phyloP scores from a whole-genome alignment of 1,140 invertebrate genomes.

The Ctenoplectra terminalis region DNA sequence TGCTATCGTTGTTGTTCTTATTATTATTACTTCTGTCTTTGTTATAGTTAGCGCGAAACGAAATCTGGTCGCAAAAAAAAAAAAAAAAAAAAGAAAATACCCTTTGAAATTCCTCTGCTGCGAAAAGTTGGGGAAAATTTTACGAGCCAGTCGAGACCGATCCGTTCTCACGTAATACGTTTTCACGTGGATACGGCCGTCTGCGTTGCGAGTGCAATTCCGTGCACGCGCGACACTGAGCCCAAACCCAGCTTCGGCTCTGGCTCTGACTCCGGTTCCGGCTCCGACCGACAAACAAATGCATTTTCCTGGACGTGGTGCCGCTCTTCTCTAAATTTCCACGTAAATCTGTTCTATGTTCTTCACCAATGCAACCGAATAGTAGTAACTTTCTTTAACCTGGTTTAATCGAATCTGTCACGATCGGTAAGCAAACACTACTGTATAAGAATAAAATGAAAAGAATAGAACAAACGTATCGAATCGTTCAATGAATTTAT shows the following conservation, averaged over 20 bases:
- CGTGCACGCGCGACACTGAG: conserved; percentile 6
- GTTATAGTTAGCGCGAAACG: background rate
- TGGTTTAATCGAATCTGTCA: too few relatives aligned
- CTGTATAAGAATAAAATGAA: background rate
- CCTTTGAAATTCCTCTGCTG: background rate
- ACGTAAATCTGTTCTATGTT: background rate
- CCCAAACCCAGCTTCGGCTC: too few relatives aligned
- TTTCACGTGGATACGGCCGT: background rate
- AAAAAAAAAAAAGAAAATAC: too few relatives aligned
- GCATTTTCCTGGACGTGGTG: background rate
- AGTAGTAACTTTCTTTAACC: background rate
- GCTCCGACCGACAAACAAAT: conserved; percentile 10
- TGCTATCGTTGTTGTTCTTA: too few relatives aligned
- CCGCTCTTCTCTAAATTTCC: background rate
- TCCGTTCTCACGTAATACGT: conserved; percentile 16
- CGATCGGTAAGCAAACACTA: too few relatives aligned
- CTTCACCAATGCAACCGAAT: background rate
- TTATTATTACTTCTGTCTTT: too few relatives aligned
- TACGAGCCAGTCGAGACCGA: background rate
- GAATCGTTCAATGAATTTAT: background rate
- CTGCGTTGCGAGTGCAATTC: conserved; percentile 5
- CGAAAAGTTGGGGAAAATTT: background rate
- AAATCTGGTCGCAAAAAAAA: background rate
- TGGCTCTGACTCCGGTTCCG: too few relatives aligned
- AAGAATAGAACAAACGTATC: background rate